Evolutionary conservation across 2,797 vertebrate species (phyloP), one percentile per base, ranked within the genome.

Genomic region (Sarcoramphus papa): DNA sequence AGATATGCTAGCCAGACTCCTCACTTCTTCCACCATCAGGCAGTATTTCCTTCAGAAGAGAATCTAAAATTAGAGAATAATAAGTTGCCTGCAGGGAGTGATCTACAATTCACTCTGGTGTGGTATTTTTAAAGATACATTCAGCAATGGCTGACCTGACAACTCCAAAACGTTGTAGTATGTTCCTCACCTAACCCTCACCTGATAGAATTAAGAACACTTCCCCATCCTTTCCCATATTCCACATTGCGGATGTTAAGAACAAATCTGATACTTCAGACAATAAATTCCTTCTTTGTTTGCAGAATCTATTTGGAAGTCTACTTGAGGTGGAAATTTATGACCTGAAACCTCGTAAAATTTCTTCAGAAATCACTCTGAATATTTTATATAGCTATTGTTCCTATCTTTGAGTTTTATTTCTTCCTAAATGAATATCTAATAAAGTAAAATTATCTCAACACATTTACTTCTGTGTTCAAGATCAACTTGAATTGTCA

Each of bases 261-360:
- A 92, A 85, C 54, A 80, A 85, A 65, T 35, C 72, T 77, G 40
- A 16, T 43, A 70, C 54, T 85, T 85, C 45, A 87, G 77, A 77
- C 56, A 84, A 33, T 65, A 80, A 88, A 90, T 47, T 48, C 41
- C 20, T 53, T 57, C 41, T 88, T 68, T 4, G 1, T 74, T 65
- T 27, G 30, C 54, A 85, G 47, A 87, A 90, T 63, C 93, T 88
- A 85, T 63, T 78, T 40, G 18, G 53, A 85, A 91, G 85, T 95
- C 85, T 85, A 83, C n/a, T 13, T 41, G 37, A 90, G 48, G 54
- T 81, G 53, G 85, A 70, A 92, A 89, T 95, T 97, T 93, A 95
- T 80, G 77, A 96, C 75, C 69, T 70, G 75, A 96, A 95, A 70
- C 50, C 51, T 89, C 10, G 5, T 93, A 87, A 95, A 91, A 41